Evolutionary conservation across 2,113 vertebrate species (phyloP).

Genomic region (Lutjanus erythropterus): DNA sequence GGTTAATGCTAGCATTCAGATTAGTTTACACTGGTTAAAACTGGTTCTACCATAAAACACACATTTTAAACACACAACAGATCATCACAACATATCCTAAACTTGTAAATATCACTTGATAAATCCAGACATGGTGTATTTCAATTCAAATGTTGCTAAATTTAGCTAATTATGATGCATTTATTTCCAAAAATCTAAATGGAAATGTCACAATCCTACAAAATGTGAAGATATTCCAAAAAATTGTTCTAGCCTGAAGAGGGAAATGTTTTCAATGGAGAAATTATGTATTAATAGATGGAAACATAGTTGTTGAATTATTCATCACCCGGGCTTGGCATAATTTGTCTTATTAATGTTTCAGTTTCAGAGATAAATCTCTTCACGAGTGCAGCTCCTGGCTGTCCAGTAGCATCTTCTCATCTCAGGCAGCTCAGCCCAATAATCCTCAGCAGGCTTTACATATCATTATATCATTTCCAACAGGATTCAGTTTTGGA

Average conservation of each 20-base stretch:
- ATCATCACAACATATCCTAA: not conserved
- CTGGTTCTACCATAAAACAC: not conserved
- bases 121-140: not conserved
- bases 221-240: not conserved
- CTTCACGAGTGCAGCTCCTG: slow-evolving; percentile 24
- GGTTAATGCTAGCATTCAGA: not conserved
- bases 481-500: slow-evolving; percentile 1
- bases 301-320: slow-evolving; percentile 54
- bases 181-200: not conserved
- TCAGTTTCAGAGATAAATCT: slow-evolving; percentile 37
- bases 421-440: slow-evolving; percentile 4
- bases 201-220: not conserved
- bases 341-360: slow-evolving; percentile 55
- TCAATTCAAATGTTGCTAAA: not conserved
- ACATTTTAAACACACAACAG: not conserved
- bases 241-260: not conserved
- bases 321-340: slow-evolving; percentile 43
- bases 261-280: slow-evolving; percentile 34
- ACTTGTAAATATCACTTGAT: not conserved
- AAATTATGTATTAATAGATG: slow-evolving; percentile 44
- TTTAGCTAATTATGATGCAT: not conserved
- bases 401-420: slow-evolving; percentile 19
- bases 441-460: slow-evolving; percentile 40
- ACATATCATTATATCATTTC: slow-evolving; percentile 24
- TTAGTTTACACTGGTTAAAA: not conserved